phyloP scores from a whole-genome alignment of 2,113 vertebrate genomes.

The Potamarius usumacintae region DNA sequence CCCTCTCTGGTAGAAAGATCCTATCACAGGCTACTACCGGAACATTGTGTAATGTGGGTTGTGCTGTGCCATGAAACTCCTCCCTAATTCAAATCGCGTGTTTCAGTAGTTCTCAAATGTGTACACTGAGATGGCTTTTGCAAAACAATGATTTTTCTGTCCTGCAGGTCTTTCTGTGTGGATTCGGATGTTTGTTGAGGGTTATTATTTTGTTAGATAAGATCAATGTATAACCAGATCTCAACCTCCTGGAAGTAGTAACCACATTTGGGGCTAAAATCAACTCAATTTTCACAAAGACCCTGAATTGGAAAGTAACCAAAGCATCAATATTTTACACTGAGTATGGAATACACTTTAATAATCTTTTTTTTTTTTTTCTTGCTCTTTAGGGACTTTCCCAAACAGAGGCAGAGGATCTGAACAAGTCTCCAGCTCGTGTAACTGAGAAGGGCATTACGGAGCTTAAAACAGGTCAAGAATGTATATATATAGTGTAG shows the following conservation, averaged over 20 bases:
- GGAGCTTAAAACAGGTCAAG: constrained; percentile 77
- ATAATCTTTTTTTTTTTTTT: not conserved
- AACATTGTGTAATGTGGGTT: not conserved
- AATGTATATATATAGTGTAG: not conserved
- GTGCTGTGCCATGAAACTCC: not conserved
- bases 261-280: not conserved
- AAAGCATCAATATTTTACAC: not conserved
- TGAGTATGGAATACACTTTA: not conserved
- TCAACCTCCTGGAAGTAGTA: not conserved
- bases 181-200: not conserved
- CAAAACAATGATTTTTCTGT: not conserved
- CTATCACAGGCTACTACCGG: not conserved
- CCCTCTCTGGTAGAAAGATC: not conserved
- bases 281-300: not conserved
- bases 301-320: not conserved
- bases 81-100: not conserved
- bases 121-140: not conserved
- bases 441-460: constrained; percentile 75
- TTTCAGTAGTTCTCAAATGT: not conserved
- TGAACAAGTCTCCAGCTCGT: constrained; percentile 75
- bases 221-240: not conserved
- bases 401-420: constrained; percentile 63
- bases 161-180: not conserved
- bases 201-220: not conserved
- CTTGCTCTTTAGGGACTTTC: not conserved